Evolutionary conservation across 1,140 invertebrate species (phyloP).

Genomic region (Bombus impatiens): DNA sequence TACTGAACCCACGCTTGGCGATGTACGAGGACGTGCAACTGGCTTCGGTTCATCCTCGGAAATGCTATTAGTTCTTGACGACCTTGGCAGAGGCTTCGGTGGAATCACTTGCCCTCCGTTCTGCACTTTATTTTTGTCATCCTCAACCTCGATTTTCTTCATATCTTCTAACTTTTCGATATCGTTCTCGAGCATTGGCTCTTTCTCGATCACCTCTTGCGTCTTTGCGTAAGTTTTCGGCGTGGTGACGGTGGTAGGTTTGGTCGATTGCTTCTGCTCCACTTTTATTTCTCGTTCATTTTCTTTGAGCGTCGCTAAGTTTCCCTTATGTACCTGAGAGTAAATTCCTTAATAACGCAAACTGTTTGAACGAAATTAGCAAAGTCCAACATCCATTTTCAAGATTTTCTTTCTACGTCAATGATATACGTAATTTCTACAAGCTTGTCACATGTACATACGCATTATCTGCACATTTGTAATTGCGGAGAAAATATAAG

Average conservation of each 20-base stretch:
- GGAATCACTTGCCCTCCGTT: constrained; percentile 81
- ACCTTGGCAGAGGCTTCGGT: constrained; percentile 89
- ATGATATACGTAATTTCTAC: constrained; percentile 40
- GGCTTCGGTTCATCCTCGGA: constrained; percentile 87
- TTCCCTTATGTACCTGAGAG: constrained; percentile 81
- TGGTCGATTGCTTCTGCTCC: constrained; percentile 72
- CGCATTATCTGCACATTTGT: constrained; percentile 34
- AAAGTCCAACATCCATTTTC: constrained; percentile 39
- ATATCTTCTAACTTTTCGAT: constrained; percentile 65
- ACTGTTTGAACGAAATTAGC: constrained; percentile 34
- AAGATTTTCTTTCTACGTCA: constrained; percentile 33
- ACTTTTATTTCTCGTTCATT: constrained; percentile 76
- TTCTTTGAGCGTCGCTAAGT: constrained; percentile 78
- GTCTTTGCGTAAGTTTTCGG: constrained; percentile 77
- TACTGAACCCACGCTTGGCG: constrained; percentile 82
- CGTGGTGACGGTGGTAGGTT: constrained; percentile 73
- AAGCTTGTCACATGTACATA: constrained; percentile 47
- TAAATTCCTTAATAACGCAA: constrained; percentile 69
- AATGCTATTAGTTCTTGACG: constrained; percentile 86
- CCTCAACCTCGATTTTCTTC: constrained; percentile 72
- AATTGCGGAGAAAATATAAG: constrained; percentile 16
- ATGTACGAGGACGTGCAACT: constrained; percentile 88
- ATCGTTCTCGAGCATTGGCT: constrained; percentile 59
- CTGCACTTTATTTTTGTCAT: constrained; percentile 77
- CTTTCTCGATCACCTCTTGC: constrained; percentile 66